phyloP scores from a whole-genome alignment of 2,888 invertebrate species.

The Fragum fragum region DNA sequence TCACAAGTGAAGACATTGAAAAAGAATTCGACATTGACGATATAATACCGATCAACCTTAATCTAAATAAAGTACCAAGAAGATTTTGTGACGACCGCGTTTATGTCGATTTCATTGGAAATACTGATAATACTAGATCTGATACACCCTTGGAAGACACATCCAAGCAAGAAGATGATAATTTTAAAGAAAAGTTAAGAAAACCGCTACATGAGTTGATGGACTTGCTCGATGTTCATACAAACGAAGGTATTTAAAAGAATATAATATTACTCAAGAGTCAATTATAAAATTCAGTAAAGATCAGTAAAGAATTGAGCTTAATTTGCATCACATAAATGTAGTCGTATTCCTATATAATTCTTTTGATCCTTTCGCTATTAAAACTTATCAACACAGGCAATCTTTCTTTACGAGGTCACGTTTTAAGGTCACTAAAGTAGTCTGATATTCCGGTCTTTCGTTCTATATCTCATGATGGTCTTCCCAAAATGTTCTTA shows the following conservation, averaged over 20 bases:
- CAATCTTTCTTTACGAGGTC: too few relatives aligned
- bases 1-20: background rate
- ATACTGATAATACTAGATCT: background rate
- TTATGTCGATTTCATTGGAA: background rate
- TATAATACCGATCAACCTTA: conserved; percentile 6
- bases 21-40: conserved; percentile 9
- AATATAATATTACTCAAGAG: too few relatives aligned
- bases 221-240: background rate
- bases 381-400: too few relatives aligned
- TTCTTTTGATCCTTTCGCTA: too few relatives aligned
- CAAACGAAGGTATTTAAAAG: background rate
- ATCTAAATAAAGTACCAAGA: background rate
- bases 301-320: too few relatives aligned
- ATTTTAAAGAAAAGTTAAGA: conserved; percentile 10
- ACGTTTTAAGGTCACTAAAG: too few relatives aligned
- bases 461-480: too few relatives aligned
- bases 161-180: conserved; percentile 5
- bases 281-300: too few relatives aligned
- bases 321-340: too few relatives aligned
- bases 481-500: too few relatives aligned
- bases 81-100: conserved; percentile 22
- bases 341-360: too few relatives aligned
- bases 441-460: too few relatives aligned
- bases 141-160: background rate
- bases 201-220: conserved; percentile 10